Evolutionary conservation across 1,140 invertebrate genomes (phyloP), one percentile per base, ranked within the genome.

Genomic region (Protaetia brevitarsis): DNA sequence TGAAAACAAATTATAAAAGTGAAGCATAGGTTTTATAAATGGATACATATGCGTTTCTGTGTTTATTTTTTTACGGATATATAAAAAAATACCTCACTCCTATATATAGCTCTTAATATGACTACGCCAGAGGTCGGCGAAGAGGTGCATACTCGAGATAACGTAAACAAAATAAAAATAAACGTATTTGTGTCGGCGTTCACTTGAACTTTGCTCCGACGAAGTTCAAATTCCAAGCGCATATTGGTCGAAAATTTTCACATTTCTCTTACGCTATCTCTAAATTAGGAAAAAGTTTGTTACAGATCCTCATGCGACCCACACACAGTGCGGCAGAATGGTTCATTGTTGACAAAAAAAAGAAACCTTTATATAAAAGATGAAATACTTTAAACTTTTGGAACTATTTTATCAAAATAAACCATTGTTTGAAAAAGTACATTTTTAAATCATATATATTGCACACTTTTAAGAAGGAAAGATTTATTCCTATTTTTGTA

Each of bases 1-100:
- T 76, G 56, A 28, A 68, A 69, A 27, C 19, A 51, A 19, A 34
- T 34, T 34, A 34, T 34, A 6, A 34, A 2, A 34, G 1, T 34
- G 1, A 34, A n/a, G 1, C 13, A 5, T 6, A n/a, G 8, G 13
- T 34, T 11, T 8, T 8, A 34, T 34, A 34, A 5, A 5, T 34
- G 8, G 13, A 34, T 11, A 34, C n/a, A 5, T 34, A 11, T 5
- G 31, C 31, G 1, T 11, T 11, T 11, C 13, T 11, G 13, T 34
- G 13, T 34, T 34, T n/a, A 1, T 34, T 34, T n/a, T 1, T 34
- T 34, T 34, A n/a, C n/a, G n/a, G n/a, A n/a, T 34, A 1, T 11
- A 34, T 8, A 2, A 34, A 34, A 34, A 34, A 34, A 37, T 7
- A 37, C 16, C 2, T 2, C 10, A 36, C 11, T 2, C 16, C 7